These are phyloP conservation scores for Morphnarchus princeps DNA, from an alignment of 2,113 vertebrate genomes.

Conservation along the genomic window DNA sequence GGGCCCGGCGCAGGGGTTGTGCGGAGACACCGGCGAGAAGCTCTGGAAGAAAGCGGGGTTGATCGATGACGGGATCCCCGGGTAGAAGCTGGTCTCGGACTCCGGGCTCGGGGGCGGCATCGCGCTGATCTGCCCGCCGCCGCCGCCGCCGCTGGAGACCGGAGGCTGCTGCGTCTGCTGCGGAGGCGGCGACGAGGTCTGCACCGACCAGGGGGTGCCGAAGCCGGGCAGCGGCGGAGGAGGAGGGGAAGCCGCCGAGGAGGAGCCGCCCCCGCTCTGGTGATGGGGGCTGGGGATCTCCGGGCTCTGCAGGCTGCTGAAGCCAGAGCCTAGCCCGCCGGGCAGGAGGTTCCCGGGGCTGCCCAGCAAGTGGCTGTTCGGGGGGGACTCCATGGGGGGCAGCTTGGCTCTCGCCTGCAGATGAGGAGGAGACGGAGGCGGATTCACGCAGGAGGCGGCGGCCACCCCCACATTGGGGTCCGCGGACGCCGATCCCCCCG, in stretches of 20 bases:
- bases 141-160: conserved; percentile 38
- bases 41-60: conserved; percentile 94
- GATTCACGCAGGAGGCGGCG: conserved; percentile 57
- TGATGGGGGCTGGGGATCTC: conserved; percentile 78
- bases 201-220: conserved; percentile 93
- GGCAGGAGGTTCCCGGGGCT: conserved; percentile 78
- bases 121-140: conserved; percentile 74
- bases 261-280: conserved; percentile 78
- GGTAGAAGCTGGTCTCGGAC: conserved; percentile 88
- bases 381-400: conserved; percentile 78
- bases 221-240: conserved; percentile 88
- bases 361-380: conserved; percentile 81
- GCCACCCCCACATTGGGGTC: conserved; percentile 61
- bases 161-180: conserved; percentile 65
- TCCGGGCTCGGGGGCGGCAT: conserved; percentile 81
- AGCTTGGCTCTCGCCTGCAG: conserved; percentile 62
- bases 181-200: conserved; percentile 87
- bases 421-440: conserved; percentile 51
- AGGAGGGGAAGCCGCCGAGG: conserved; percentile 73
- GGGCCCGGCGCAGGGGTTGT: conserved; percentile 84
- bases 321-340: conserved; percentile 83
- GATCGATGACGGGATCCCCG: conserved; percentile 89
- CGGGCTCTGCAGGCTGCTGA: conserved; percentile 82
- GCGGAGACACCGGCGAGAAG: conserved; percentile 86
- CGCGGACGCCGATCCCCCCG: conserved; percentile 13